Conservation (phyloP, 2,888 invertebrate genomes). For the Dynastes grantii region DNA sequence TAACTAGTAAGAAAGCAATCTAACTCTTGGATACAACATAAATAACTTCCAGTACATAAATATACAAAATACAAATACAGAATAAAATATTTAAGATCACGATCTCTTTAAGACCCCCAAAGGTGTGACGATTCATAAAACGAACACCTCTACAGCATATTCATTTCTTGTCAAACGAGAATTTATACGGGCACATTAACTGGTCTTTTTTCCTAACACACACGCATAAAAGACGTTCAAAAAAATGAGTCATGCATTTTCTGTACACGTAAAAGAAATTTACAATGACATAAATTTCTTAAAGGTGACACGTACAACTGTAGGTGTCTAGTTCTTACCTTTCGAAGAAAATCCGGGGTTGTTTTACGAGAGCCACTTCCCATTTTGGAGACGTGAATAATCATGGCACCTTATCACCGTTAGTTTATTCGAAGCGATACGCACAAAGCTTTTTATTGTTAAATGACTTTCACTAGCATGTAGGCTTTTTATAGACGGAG, state of each 20-base stretch:
- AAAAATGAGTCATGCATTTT: no score
- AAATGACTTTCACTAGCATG: background rate
- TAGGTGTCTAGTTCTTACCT: slow-evolving; percentile 10
- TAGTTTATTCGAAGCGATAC: background rate
- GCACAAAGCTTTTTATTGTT: slow-evolving; percentile 3
- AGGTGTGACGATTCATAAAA: no score
- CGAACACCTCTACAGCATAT: no score
- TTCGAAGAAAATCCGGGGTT: background rate
- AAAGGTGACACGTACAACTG: slow-evolving; percentile 7
- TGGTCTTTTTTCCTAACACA: background rate
- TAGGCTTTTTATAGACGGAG: no score
- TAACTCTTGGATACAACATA: no score
- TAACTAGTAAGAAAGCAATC: no score
- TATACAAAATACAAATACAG: no score
- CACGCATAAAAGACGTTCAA: background rate
- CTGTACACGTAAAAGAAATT: slow-evolving; percentile 3
- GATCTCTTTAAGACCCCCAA: no score
- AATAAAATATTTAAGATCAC: no score
- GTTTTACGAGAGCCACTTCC: slow-evolving; percentile 1
- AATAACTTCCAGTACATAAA: no score
- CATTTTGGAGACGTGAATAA: slow-evolving; percentile 17
- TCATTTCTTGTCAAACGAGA: no score
- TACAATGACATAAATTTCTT: slow-evolving; percentile 22
- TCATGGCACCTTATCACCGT: background rate
- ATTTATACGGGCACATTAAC: no score